Conservation (phyloP, 1,140 invertebrate genomes). For the Brachystomella parvula region DNA sequence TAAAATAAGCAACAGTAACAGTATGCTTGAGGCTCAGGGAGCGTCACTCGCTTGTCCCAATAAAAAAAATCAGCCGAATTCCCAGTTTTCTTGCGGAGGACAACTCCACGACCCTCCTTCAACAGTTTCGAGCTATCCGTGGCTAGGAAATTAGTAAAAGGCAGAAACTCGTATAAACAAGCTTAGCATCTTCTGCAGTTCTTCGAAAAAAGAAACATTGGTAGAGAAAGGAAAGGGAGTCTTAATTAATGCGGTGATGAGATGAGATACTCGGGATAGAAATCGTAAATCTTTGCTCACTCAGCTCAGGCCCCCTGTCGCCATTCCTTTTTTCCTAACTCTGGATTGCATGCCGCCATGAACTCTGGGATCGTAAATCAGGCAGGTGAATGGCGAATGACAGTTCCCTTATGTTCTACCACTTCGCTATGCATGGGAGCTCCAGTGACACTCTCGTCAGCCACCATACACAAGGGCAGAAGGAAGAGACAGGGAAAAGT, state of each 20-base stretch:
- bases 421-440: background rate
- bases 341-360: background rate
- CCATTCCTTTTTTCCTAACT: background rate
- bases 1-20: too few relatives aligned
- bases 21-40: too few relatives aligned
- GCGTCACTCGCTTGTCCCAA: too few relatives aligned
- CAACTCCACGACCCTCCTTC: too few relatives aligned
- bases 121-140: too few relatives aligned
- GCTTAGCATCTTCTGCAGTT: background rate
- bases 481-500: background rate
- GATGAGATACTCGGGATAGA: background rate
- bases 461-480: background rate
- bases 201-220: background rate
- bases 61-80: too few relatives aligned
- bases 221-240: background rate
- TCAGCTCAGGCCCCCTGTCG: background rate
- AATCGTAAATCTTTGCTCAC: background rate
- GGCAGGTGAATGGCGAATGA: background rate
- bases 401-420: background rate
- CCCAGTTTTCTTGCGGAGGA: too few relatives aligned
- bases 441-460: too few relatives aligned
- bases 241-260: background rate
- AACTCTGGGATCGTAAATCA: background rate
- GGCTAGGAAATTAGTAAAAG: background rate
- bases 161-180: too few relatives aligned